These are phyloP conservation scores for Hydrolagus colliei DNA, from an alignment of 2,797 vertebrate genomes.

Conservation along the genomic window DNA sequence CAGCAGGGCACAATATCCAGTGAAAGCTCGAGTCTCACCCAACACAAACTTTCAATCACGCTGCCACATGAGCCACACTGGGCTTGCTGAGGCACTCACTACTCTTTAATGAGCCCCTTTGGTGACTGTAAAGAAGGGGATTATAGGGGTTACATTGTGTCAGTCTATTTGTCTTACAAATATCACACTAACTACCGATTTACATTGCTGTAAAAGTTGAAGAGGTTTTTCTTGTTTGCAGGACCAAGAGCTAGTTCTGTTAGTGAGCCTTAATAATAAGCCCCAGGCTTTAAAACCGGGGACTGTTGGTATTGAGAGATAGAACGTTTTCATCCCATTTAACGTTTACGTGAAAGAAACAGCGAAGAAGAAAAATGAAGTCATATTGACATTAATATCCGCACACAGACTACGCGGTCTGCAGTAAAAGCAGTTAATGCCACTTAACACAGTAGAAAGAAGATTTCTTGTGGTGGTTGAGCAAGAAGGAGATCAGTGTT, in stretches of 20 bases:
- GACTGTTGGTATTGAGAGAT: not conserved
- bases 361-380: not conserved
- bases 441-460: not conserved
- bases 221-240: not conserved
- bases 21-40: conserved; percentile 76
- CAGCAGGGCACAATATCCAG: conserved; percentile 54
- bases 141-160: conserved; percentile 69
- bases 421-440: not conserved
- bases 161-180: conserved; percentile 92
- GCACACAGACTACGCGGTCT: not conserved
- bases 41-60: conserved; percentile 75
- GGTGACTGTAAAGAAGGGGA: conserved; percentile 77
- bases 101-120: conserved; percentile 85
- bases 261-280: not conserved
- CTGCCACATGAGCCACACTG: conserved; percentile 66
- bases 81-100: conserved; percentile 70
- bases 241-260: not conserved
- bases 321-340: not conserved
- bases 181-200: conserved; percentile 89
- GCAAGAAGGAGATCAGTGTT: conserved; percentile 8
- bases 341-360: not conserved
- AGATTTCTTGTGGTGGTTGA: not conserved
- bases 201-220: conserved; percentile 72
- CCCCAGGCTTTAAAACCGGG: not conserved
- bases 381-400: not conserved